Evolutionary conservation across 2,888 invertebrate species (phyloP).

Genomic region (Pherbina coryleti): DNA sequence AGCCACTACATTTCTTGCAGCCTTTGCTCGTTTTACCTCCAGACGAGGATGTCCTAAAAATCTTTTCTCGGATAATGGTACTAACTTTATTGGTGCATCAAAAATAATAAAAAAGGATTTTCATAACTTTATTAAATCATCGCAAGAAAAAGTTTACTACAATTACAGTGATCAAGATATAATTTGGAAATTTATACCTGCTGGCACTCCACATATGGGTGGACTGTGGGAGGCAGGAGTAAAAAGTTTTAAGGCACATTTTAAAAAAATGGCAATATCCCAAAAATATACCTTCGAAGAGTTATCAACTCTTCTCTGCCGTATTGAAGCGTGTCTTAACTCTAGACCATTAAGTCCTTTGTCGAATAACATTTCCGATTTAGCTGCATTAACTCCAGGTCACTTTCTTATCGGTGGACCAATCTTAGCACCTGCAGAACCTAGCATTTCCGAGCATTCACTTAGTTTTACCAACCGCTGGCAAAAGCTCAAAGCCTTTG

Average conservation of each 20-base stretch:
- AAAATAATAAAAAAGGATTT: neutral
- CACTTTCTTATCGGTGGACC: neutral
- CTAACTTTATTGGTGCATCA: constrained; percentile 11
- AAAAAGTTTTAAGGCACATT: neutral
- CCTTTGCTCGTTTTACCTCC: constrained; percentile 18
- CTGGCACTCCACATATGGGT: constrained; percentile 9
- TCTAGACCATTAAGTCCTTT: neutral
- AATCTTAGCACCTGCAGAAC: neutral
- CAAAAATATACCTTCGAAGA: constrained; percentile 6
- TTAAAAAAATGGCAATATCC: neutral
- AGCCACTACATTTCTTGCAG: constrained; percentile 34
- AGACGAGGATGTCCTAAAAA: constrained; percentile 22
- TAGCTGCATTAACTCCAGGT: neutral
- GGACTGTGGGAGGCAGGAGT: constrained; percentile 15
- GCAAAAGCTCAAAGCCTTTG: too few species aligned
- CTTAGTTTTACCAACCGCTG: too few species aligned
- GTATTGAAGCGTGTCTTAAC: neutral
- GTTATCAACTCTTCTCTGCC: neutral
- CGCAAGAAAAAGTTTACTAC: neutral
- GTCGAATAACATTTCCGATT: neutral
- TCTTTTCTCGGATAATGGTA: constrained; percentile 31
- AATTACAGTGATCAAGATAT: neutral
- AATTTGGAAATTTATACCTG: constrained; percentile 23
- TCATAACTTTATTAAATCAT: neutral
- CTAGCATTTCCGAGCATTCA: neutral